Evolutionary conservation across 2,113 vertebrate genomes (phyloP).

Genomic region (Bostrychus sinensis): DNA sequence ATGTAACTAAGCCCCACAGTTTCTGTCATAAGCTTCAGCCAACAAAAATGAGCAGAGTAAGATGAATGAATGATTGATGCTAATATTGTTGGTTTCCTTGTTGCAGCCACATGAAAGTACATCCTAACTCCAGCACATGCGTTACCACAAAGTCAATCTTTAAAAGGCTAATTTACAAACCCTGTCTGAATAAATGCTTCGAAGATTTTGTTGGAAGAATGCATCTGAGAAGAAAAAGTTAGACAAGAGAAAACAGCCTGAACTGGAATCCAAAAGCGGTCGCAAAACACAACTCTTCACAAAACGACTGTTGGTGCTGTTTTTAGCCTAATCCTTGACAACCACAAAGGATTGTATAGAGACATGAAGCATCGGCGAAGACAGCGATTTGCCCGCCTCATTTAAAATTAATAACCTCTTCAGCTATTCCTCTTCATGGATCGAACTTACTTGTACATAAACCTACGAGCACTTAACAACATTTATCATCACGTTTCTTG

Average conservation of each 20-base stretch:
- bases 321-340: slow-evolving; percentile 27
- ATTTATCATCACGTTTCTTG: slow-evolving; percentile 2
- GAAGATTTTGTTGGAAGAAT: slow-evolving; percentile 12
- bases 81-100: too few species aligned
- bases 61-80: too few species aligned
- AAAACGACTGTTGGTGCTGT: slow-evolving; percentile 29
- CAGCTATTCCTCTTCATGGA: slow-evolving; percentile 14
- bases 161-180: slow-evolving; percentile 5
- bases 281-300: slow-evolving; percentile 23
- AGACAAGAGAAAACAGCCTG: slow-evolving; percentile 26
- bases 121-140: too few species aligned
- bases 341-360: slow-evolving; percentile 17
- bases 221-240: slow-evolving; percentile 23
- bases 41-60: too few species aligned
- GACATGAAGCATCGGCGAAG: slow-evolving; percentile 17
- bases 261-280: slow-evolving; percentile 12
- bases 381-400: slow-evolving; percentile 32
- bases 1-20: too few species aligned
- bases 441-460: slow-evolving; percentile 4
- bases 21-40: too few species aligned
- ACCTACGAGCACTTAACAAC: slow-evolving; percentile 7
- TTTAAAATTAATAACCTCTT: slow-evolving; percentile 40
- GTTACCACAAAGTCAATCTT: too few species aligned
- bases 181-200: slow-evolving; percentile 15
- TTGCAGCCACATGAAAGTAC: too few species aligned